Percentiles rank a stretch among this genome's conserved stretches.
phyloP scores from a whole-genome alignment of 2,113 vertebrate genomes.

The Cavia porcellus region DNA sequence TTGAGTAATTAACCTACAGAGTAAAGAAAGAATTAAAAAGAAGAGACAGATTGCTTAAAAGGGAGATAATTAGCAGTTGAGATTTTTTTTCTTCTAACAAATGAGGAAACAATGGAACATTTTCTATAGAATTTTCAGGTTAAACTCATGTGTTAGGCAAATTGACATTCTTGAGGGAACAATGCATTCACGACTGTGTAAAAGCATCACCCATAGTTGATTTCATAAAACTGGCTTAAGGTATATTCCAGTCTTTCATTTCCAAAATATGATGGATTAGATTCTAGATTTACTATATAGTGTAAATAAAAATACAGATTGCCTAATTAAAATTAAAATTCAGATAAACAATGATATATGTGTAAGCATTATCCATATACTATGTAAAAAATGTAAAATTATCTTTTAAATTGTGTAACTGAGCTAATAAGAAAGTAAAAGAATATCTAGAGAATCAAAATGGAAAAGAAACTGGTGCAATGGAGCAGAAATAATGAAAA shows the following conservation, averaged over 20 bases:
- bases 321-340: slow-evolving; percentile 44
- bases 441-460: slow-evolving; percentile 3
- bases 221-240: slow-evolving; percentile 29
- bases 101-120: not conserved
- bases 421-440: not conserved
- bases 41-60: not conserved
- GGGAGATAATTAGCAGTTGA: not conserved
- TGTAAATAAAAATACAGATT: slow-evolving; percentile 8
- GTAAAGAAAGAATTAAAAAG: slow-evolving; percentile 13
- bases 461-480: not conserved
- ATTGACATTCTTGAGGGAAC: not conserved
- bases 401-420: not conserved
- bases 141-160: not conserved
- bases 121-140: slow-evolving; percentile 28
- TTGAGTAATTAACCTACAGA: not conserved
- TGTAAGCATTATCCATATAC: not conserved
- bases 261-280: slow-evolving; percentile 13
- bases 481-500: not conserved
- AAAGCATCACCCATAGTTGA: not conserved
- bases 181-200: slow-evolving; percentile 4
- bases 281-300: not conserved
- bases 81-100: slow-evolving; percentile 4
- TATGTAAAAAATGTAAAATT: not conserved
- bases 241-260: slow-evolving; percentile 27
- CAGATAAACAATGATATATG: not conserved